phyloP scores from a whole-genome alignment of 1,140 invertebrate species.

The Elysia chlorotica region DNA sequence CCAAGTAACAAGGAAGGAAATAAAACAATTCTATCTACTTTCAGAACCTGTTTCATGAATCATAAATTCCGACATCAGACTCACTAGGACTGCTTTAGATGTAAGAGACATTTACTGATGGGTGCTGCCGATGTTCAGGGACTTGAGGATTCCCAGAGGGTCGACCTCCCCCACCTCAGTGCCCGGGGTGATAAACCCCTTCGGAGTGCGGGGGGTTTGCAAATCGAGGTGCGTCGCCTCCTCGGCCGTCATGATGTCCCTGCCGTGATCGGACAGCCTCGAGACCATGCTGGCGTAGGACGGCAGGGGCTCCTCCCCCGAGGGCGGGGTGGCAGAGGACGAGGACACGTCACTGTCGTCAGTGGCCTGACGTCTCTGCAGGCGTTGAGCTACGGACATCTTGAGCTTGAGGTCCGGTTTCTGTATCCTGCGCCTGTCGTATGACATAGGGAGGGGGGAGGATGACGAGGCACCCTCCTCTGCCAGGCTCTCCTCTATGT shows the following conservation, averaged over 20 bases:
- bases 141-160: conserved; percentile 51
- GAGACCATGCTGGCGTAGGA: conserved; percentile 40
- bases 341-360: conserved; percentile 29
- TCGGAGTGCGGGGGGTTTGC: conserved; percentile 51
- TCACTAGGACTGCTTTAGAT: too few species aligned
- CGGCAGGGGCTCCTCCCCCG: conserved; percentile 27
- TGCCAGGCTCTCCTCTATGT: conserved; percentile 37
- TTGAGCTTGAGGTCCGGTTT: conserved; percentile 32
- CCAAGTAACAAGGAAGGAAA: too few species aligned
- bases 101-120: too few species aligned
- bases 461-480: conserved; percentile 26
- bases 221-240: conserved; percentile 38
- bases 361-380: conserved; percentile 28
- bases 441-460: conserved; percentile 6
- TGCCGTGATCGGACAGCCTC: background rate
- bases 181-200: conserved; percentile 49
- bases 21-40: too few species aligned
- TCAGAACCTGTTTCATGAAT: too few species aligned
- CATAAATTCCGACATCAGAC: too few species aligned
- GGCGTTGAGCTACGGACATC: conserved; percentile 27
- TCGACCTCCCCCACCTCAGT: conserved; percentile 45
- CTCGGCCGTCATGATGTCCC: conserved; percentile 17
- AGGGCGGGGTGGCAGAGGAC: conserved; percentile 26
- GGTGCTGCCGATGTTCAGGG: conserved; percentile 53
- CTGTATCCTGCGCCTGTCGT: too few species aligned